Evolutionary conservation across 1,140 invertebrate genomes (phyloP), one percentile per base, ranked within the genome.

Genomic region (Lepidotrigona ventralis): DNA sequence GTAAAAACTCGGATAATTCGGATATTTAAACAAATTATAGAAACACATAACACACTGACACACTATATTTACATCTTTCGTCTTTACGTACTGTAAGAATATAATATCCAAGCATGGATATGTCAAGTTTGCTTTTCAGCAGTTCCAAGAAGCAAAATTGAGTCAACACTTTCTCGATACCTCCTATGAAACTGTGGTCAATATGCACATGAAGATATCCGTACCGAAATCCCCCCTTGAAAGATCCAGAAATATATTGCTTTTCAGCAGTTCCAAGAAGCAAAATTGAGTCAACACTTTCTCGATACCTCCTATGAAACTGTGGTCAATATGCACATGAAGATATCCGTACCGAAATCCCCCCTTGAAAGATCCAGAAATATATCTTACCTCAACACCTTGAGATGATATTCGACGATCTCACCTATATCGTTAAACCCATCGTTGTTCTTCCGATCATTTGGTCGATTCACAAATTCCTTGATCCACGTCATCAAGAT

Each of bases 51-150:
- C n/a, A 39, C 39, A 33, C 33, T 33, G 33, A 33, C 33, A 33
- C 39, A 39, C 3, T 6, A 39, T 5, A 6, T 39, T 39, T 39
- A 39, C 39, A 39, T 39, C 6, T 5, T 4, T 3, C 39, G 39
- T 39, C 39, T 39, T 33, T 21, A 33, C 81, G 76, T 63, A 91
- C 76, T 87, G 83, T 87, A 14, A 92, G 85, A 58, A 89, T 87
- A 68, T 88, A 91, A 85, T 90, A 92, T 39, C 89, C 91, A 26
- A 91, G 74, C 68, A 86, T 15, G 29, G 89, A 91, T 56, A 92
- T 89, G 23, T 84, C 85, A 2, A 89, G 58, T 0, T 86, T 91
- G 33, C 89, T 90, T 66, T 79, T 81, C 1, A 88, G 17, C n/a
- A 92, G 26, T 79, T 92, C 90, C 1, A 90, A 64, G 0, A 92